Base-by-base conservation (phyloP, 2,888 invertebrate species). In the Hartigia nigra region DNA sequence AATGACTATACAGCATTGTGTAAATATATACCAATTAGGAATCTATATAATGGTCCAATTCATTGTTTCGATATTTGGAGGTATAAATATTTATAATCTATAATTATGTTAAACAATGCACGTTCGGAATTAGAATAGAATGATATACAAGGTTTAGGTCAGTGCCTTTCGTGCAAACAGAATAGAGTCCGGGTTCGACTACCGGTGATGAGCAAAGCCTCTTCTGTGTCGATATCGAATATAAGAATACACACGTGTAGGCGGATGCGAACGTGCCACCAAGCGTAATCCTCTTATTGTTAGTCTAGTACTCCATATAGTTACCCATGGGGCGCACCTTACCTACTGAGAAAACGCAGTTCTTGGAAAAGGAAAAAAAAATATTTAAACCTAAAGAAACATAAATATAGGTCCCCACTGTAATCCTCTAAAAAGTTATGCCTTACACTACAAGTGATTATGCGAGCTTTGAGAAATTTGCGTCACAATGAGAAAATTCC, bases 161-260 rank as follows among this genome's bases (percentile, higher is more conserved):
- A 34, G 36, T 23, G 35, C 31, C n/a, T 32, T 32, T 31, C 35
- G 12, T 31, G 32, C 74, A 37, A 75, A 36, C 69, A 31, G 35
- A 34, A 34, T 72, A 69, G 77, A 74, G 78, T 78, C 78, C 78
- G 78, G 78, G 78, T 78, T 78, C 78, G 78, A 78, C 75, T 78
- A 75, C 78, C 78, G 75, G 77, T 70, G 78, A 78, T 75, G 75
- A 78, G 72, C 69, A 75, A 70, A 70, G 55, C 55, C 23, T 9
- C 55, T 55, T 55, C 55, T 55, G 23, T 55, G 23, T 23, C 55
- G 55, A 55, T 55, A 23, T 55, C 55, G 55, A 55, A 55, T 55
- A 55, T 55, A 55, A 55, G 55, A 55, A 55, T 55, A 55, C 5
- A 55, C 23, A 55, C 23, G 55, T 23, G 55, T 55, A 55, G 55